Base-by-base conservation (phyloP, 2,888 invertebrate species). In the Tridacna crocea region DNA sequence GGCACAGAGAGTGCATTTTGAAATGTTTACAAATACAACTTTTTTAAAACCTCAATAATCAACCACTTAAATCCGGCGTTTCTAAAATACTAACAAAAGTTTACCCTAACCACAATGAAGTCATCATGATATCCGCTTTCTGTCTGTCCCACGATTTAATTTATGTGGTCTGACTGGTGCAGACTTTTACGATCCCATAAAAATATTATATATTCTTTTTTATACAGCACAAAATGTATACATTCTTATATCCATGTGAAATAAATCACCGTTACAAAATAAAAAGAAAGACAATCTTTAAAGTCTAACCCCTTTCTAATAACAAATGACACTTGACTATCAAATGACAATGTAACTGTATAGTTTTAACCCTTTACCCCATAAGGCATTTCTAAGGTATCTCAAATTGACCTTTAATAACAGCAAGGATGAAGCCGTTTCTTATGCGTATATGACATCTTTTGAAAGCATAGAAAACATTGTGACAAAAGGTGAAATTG, bases 71-170 rank as follows among this genome's bases (percentile, higher is more conserved):
- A 61, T 22, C 48, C 36, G n/a, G n/a, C 27, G 27, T 68, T 48
- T 47, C 47, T 61, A 61, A 61, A 61, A 61, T 24, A 61, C 24
- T 51, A 22, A 22, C 22, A 24, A 48, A 70, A 70, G 51, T 70
- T 70, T 70, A 70, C 70, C 48, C 70, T 70, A 70, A 70, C 70
- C 70, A 70, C 70, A 70, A 70, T 70, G 70, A 70, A 70, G 70
- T 70, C 70, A 70, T 70, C 70, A 12, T 26, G 51, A 70, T 70
- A 51, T 70, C 70, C 70, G 70, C 24, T 51, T 70, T 48, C 48
- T 15, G n/a, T 70, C 26, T 36, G 36, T 36, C 8, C 3, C 2
- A 24, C 3, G n/a, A n/a, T 24, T 36, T 36, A n/a, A 24, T 47
- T 70, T 70, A 51, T 15, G 70, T 70, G 15, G 48, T 19, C 47